Percentiles rank a stretch among this genome's conserved stretches.
Evolutionary conservation across 2,888 invertebrate species (phyloP).

Genomic region (Platycheirus albimanus): DNA sequence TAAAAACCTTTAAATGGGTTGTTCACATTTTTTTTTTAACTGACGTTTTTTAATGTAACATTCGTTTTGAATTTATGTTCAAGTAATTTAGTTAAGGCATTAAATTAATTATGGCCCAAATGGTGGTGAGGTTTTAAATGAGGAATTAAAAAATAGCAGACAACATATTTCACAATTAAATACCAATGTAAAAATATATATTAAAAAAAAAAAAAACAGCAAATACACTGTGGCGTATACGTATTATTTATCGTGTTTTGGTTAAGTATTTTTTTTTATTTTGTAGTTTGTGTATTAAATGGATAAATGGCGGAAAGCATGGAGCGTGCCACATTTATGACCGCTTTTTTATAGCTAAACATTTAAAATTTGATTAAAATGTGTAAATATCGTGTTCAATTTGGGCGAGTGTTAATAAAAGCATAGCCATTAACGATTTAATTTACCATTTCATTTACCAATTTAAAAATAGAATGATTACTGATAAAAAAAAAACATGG

Average conservation of each 20-base stretch:
- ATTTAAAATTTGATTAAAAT: constrained; percentile 54
- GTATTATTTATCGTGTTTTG: constrained; percentile 15
- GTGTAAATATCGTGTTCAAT: constrained; percentile 9
- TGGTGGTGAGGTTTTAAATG: constrained; percentile 15
- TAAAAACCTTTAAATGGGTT: constrained; percentile 1
- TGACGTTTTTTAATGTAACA: not conserved
- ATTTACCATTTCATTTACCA: constrained; percentile 12
- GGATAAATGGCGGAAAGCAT: not conserved
- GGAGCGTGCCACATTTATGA: not conserved
- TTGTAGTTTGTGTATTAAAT: constrained; percentile 1
- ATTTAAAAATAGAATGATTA: constrained; percentile 21
- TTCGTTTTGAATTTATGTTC: constrained; percentile 14
- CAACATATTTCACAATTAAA: constrained; percentile 29
- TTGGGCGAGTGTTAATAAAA: constrained; percentile 4
- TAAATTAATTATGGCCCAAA: constrained; percentile 44
- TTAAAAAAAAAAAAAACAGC: not conserved
- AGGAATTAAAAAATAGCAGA: constrained; percentile 18
- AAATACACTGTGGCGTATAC: constrained; percentile 44
- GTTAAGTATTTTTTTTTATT: constrained; percentile 43
- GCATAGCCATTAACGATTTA: constrained; percentile 24
- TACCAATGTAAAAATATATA: not conserved
- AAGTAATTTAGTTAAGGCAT: constrained; percentile 21
- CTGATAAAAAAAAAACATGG: not conserved
- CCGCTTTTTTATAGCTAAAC: constrained; percentile 16
- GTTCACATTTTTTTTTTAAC: not conserved